These are phyloP conservation scores for Dendrolimus punctatus DNA, from an alignment of 1,140 invertebrate genomes.

Conservation along the genomic window DNA sequence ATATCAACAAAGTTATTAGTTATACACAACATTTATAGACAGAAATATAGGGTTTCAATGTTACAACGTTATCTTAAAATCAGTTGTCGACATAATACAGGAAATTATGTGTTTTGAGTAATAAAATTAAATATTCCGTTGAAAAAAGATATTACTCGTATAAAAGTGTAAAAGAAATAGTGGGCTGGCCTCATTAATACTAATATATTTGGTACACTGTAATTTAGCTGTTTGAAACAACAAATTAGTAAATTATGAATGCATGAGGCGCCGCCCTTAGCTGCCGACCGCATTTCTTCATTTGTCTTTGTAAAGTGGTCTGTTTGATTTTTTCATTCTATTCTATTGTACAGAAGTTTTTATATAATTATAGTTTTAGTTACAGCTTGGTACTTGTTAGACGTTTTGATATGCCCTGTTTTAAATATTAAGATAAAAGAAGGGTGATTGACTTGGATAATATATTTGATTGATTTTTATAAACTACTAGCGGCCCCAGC, in stretches of 20 bases:
- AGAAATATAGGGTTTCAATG: too few relatives aligned
- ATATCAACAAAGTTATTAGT: too few relatives aligned
- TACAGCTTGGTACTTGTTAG: slow-evolving; percentile 13
- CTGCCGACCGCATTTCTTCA: slow-evolving; percentile 50
- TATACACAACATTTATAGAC: too few relatives aligned
- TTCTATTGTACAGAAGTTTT: slow-evolving; percentile 26
- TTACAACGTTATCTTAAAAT: too few relatives aligned
- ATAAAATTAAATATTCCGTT: slow-evolving; percentile 7
- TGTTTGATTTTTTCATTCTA: slow-evolving; percentile 29
- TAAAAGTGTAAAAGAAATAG: slow-evolving; percentile 32
- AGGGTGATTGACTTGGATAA: too few relatives aligned
- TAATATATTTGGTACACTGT: slow-evolving; percentile 62
- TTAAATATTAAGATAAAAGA: slow-evolving; percentile 6
- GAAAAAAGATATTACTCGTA: slow-evolving; percentile 6
- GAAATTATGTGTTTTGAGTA: too few relatives aligned
- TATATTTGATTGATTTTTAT: too few relatives aligned
- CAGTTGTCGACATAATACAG: too few relatives aligned
- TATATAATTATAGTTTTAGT: slow-evolving; percentile 52
- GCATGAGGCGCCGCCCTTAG: slow-evolving; percentile 47
- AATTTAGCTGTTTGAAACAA: slow-evolving; percentile 60
- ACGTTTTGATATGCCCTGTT: slow-evolving; percentile 7
- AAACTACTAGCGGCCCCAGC: too few relatives aligned
- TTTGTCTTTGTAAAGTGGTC: slow-evolving; percentile 49
- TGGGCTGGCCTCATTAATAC: slow-evolving; percentile 53
- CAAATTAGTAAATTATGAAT: slow-evolving; percentile 67